phyloP scores from a whole-genome alignment of 1,140 invertebrate genomes.

The Drosophila dunni region DNA sequence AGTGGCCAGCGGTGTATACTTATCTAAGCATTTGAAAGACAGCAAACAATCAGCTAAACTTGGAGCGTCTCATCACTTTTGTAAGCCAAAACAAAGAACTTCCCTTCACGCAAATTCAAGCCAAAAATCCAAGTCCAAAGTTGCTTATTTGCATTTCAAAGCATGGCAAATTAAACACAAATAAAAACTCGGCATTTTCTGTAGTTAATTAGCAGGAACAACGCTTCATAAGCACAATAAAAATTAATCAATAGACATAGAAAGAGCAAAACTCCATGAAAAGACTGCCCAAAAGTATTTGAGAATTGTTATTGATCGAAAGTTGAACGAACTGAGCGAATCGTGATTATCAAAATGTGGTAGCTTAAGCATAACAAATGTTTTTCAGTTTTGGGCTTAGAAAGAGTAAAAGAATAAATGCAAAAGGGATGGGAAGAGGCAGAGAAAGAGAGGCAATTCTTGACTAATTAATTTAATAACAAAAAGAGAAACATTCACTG shows the following conservation, averaged over 20 bases:
- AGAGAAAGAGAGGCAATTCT: slow-evolving; percentile 4
- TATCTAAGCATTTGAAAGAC: slow-evolving; percentile 15
- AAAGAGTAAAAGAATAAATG: slow-evolving; percentile 43
- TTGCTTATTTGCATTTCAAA: slow-evolving; percentile 75
- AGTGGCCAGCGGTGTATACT: slow-evolving; percentile 32
- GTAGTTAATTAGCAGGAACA: slow-evolving; percentile 68
- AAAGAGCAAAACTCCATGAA: slow-evolving; percentile 31
- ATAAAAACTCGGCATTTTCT: slow-evolving; percentile 48
- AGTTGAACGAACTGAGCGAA: slow-evolving; percentile 66
- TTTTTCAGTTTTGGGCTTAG: slow-evolving; percentile 58
- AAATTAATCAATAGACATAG: slow-evolving; percentile 33
- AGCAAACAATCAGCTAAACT: slow-evolving; percentile 9
- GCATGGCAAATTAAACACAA: slow-evolving; percentile 56
- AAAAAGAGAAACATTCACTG: not conserved
- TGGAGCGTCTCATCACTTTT: slow-evolving; percentile 5
- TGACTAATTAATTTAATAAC: slow-evolving; percentile 27
- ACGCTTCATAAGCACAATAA: slow-evolving; percentile 59
- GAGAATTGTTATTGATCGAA: slow-evolving; percentile 64
- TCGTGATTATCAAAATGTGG: slow-evolving; percentile 30
- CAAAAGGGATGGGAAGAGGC: slow-evolving; percentile 12
- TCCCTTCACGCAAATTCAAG: slow-evolving; percentile 65
- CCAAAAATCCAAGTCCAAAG: slow-evolving; percentile 35
- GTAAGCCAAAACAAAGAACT: slow-evolving; percentile 66
- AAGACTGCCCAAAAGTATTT: slow-evolving; percentile 11
- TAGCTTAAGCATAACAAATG: slow-evolving; percentile 40